Percentiles rank a stretch among this genome's conserved stretches.
phyloP scores from a whole-genome alignment of 2,888 invertebrate species.

The Liposcelis brunnea region DNA sequence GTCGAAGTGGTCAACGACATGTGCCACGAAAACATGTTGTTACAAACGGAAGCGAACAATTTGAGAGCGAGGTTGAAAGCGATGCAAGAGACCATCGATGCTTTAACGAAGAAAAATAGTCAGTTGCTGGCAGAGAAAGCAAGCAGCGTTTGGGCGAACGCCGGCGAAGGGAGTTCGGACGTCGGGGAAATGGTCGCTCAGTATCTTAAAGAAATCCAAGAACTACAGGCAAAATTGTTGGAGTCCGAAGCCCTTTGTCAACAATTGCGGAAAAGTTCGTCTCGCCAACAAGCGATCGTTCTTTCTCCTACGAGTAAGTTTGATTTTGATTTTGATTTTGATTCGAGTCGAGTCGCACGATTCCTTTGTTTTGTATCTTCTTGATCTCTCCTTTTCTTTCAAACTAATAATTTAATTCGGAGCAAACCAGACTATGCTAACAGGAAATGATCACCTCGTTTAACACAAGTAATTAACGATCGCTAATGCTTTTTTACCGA shows the following conservation, averaged over 20 bases:
- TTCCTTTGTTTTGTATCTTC: constrained; percentile 7
- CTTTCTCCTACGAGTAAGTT: background rate
- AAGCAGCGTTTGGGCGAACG: constrained; percentile 40
- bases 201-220: constrained; percentile 83
- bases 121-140: constrained; percentile 66
- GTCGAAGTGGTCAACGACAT: constrained; percentile 81
- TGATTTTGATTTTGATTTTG: constrained; percentile 6
- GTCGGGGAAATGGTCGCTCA: constrained; percentile 56
- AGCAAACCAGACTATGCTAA: too few relatives aligned
- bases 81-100: constrained; percentile 84
- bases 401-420: too few relatives aligned
- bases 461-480: too few relatives aligned
- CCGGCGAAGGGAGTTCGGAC: constrained; percentile 23
- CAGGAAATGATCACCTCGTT: too few relatives aligned
- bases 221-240: constrained; percentile 68
- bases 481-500: too few relatives aligned
- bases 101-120: constrained; percentile 64
- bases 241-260: constrained; percentile 72
- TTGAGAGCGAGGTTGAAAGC: constrained; percentile 80
- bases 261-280: constrained; percentile 40
- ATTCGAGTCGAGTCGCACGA: background rate
- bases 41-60: constrained; percentile 75
- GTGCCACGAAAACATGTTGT: constrained; percentile 86
- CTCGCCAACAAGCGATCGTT: constrained; percentile 16
- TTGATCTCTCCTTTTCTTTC: constrained; percentile 17